Evolutionary conservation across 2,888 invertebrate genomes (phyloP).

Genomic region (Sphecodes monilicornis): DNA sequence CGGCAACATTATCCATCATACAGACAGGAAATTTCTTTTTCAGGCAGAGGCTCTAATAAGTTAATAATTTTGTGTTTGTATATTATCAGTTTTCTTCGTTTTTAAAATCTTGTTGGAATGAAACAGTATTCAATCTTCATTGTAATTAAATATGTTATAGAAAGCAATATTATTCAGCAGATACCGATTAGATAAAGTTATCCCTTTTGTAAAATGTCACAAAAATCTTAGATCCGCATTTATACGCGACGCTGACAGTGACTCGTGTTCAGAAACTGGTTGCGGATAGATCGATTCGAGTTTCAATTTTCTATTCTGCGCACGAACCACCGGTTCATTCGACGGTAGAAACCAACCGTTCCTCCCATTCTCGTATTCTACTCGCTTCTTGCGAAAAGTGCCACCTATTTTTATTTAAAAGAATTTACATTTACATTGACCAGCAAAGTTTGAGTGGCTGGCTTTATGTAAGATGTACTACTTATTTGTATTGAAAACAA

Average conservation of each 20-base stretch:
- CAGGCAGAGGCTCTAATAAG: not conserved
- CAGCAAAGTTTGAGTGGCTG: not conserved
- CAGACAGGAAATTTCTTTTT: not conserved
- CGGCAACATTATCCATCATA: not conserved
- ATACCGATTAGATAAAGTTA: no score
- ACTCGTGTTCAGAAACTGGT: not conserved
- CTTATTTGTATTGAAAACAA: not conserved
- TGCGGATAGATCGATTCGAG: not conserved
- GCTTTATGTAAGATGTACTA: not conserved
- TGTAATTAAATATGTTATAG: not conserved
- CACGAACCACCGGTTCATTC: not conserved
- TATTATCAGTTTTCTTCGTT: no score
- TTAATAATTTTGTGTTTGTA: no score
- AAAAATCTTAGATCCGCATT: not conserved
- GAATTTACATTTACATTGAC: constrained; percentile 2
- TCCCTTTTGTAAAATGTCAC: not conserved
- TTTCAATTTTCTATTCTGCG: not conserved
- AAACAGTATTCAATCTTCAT: no score
- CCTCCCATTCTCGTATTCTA: not conserved
- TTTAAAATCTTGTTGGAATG: no score
- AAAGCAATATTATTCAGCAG: not conserved
- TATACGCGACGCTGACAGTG: not conserved
- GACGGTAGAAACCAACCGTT: not conserved
- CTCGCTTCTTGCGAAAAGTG: not conserved
- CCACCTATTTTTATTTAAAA: constrained; percentile 1